phyloP scores from a whole-genome alignment of 2,113 vertebrate species.

The Indicator maculatus region DNA sequence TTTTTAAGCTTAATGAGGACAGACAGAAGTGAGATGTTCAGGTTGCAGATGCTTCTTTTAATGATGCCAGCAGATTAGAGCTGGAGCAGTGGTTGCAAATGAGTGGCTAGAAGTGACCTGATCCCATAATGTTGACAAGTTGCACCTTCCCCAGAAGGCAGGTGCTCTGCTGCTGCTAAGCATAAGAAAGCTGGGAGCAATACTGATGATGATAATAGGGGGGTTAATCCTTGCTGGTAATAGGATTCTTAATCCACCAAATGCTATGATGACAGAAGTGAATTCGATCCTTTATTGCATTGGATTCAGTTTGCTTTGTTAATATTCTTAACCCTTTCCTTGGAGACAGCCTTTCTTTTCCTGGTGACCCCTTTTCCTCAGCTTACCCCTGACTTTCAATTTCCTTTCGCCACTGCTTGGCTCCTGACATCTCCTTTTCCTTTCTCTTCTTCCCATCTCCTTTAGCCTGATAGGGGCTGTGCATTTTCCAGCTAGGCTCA shows the following conservation, averaged over 20 bases:
- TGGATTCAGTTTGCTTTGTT: background rate
- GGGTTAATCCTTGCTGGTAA: background rate
- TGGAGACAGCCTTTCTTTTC: background rate
- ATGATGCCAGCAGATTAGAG: background rate
- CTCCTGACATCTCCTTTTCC: background rate
- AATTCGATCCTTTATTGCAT: background rate
- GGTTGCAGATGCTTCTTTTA: background rate
- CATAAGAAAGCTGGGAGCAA: background rate
- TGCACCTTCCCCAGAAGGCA: background rate
- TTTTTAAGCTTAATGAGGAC: background rate
- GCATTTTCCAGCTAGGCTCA: background rate
- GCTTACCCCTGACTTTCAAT: background rate
- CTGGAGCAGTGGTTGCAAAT: background rate
- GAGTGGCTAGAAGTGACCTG: background rate
- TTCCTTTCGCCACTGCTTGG: background rate
- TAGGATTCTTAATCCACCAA: background rate
- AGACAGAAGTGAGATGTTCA: background rate
- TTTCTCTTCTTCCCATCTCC: background rate
- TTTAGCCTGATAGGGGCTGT: background rate
- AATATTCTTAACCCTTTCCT: background rate
- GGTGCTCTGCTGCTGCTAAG: background rate
- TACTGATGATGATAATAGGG: background rate
- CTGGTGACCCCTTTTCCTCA: background rate
- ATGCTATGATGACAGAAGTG: background rate
- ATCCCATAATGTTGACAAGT: fast-evolving